Evolutionary conservation across 2,113 vertebrate species (phyloP).

Genomic region (Rhea pennata): DNA sequence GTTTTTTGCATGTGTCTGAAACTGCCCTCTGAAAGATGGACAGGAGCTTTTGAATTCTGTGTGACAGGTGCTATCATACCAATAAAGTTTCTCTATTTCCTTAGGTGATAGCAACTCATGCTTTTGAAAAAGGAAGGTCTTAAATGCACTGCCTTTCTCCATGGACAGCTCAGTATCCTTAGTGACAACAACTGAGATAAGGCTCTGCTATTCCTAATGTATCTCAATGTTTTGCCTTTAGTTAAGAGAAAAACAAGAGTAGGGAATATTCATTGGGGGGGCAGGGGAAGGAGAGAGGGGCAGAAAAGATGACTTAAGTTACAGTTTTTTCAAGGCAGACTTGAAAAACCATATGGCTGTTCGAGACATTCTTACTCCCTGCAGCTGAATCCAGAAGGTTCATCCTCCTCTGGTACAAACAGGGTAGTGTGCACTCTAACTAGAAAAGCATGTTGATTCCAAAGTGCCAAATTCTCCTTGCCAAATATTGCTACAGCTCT

Average conservation of each 20-base stretch:
- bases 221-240: not conserved
- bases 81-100: fast-evolving
- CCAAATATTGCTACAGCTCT: conserved; percentile 47
- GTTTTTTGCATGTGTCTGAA: not conserved
- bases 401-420: conserved; percentile 19
- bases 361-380: not conserved
- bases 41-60: not conserved
- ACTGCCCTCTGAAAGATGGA: not conserved
- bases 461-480: conserved; percentile 41
- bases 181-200: not conserved
- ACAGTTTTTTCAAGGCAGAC: not conserved
- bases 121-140: not conserved
- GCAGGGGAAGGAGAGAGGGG: not conserved
- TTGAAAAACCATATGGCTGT: not conserved
- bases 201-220: not conserved
- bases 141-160: not conserved
- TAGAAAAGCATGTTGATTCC: conserved; percentile 47
- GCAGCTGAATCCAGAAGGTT: conserved; percentile 29
- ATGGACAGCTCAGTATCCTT: not conserved
- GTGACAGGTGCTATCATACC: not conserved
- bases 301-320: not conserved
- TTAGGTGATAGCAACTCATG: not conserved
- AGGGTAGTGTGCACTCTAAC: conserved; percentile 26
- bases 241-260: not conserved
- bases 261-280: not conserved